Evolutionary conservation across 2,888 invertebrate genomes (phyloP), one percentile per base, ranked within the genome.

Genomic region (Plebejus melissa): DNA sequence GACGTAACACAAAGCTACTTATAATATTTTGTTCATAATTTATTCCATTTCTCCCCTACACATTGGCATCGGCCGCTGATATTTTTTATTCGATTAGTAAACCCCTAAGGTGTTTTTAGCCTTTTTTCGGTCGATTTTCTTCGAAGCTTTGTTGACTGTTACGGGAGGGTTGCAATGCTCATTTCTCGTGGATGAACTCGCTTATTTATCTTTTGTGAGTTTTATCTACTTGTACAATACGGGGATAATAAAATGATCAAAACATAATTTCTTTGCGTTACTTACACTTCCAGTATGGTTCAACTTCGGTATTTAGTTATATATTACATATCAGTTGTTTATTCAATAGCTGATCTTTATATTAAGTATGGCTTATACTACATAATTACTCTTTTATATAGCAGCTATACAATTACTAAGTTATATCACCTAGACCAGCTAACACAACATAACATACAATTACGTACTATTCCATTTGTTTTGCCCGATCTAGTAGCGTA

Each of bases 21-120:
- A 88, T 91, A 90, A 88, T 91, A 90, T 92, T 91, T 93, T 92
- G 92, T 92, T 93, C 89, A 91, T 93, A 93, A 93, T 93, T 93
- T 93, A 93, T 93, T 93, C 93, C 88, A 86, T 90, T 89, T 84
- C 90, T 90, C 92, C 93, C 93, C 92, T 89, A 90, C 85, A 91
- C 91, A 90, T 90, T 90, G 91, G 90, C 92, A 92, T 93, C 90
- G 92, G 92, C 90, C 93, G 93, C 93, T 93, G 94, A 94, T 94
- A 94, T 94, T 94, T 93, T 94, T 94, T 94, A 94, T 94, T 94
- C 94, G 94, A 94, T 94, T 94, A 94, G 94, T 93, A 94, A 93
- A 92, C 94, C 94, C 94, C 94, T 89, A 91, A 94, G 94, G 94
- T 94, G 94, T 94, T 94, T 94, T 94, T 94, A 94, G 94, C 91